Evolutionary conservation across 23 tunicate genomes (phyloP), one percentile per base, ranked within the genome.

Genomic region (Halocynthia aurantium): DNA sequence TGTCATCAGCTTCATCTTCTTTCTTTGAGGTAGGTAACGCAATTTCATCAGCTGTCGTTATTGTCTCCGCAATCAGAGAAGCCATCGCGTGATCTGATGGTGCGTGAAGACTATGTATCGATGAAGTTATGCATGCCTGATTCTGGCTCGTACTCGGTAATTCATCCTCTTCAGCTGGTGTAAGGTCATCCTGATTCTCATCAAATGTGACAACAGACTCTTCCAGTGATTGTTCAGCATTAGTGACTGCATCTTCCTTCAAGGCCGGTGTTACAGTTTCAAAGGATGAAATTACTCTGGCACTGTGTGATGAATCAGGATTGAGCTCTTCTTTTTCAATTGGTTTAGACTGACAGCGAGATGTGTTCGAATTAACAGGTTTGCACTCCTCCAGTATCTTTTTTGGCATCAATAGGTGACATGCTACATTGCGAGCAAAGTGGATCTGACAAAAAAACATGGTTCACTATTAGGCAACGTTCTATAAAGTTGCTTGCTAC

Each of bases 41-140:
- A 60, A 85, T 85, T 51, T 85, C 90, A 69, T 85, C 90, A 12
- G 90, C 31, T n/a, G 81, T 50, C 10, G 84, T 80, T 8, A 85
- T 80, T 53, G 84, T 80, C 73, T 85, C 90, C 56, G 90, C 90
- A 73, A 85, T 82, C 44, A 85, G 75, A 7, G 90, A 85, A 6
- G 90, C 84, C 18, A 80, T 53, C 63, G 78, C 78, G 31, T 74
- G 78, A 18, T 74, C 78, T 12, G 78, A 74, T 10, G 56, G 70
- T 20, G 19, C 49, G 22, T 65, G 70, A 6, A 65, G 70, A 49
- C 19, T 49, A 6, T 65, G 70, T 15, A 65, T 40, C 49, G 31
- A 65, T 8, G 19, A 49, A 65, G 31, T 65, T 65, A 58, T 5
- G 15, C 44, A 31, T 31, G 44, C 31, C 70, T 13, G 17, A 4